Evolutionary conservation across 2,797 vertebrate species (phyloP).

Genomic region (Psittacula echo): DNA sequence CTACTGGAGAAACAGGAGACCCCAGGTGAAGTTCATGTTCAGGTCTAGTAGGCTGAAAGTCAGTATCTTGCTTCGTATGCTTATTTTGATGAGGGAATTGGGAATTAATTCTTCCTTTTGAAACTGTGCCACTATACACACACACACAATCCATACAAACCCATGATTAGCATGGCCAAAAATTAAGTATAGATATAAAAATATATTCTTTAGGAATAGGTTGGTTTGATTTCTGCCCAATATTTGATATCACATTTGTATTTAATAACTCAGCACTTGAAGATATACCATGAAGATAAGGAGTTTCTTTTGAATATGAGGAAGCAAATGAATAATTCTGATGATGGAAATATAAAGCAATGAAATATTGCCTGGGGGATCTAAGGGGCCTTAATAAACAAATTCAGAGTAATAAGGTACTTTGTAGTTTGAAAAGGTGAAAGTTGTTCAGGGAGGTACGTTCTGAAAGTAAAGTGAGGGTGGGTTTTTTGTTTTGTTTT

Average conservation of each 20-base stretch:
- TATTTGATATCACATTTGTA: neutral
- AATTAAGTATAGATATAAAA: neutral
- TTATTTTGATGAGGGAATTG: neutral
- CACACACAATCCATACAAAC: neutral
- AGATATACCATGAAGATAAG: neutral
- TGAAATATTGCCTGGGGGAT: neutral
- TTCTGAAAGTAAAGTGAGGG: neutral
- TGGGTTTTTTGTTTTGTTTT: no score
- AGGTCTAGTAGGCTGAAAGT: neutral
- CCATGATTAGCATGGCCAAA: neutral
- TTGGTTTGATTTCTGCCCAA: neutral
- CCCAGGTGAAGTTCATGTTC: neutral
- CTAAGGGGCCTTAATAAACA: slow-evolving; percentile 20
- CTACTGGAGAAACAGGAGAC: neutral
- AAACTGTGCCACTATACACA: neutral
- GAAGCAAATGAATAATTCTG: slow-evolving; percentile 29
- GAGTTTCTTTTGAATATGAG: neutral
- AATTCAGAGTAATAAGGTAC: neutral
- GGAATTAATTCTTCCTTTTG: neutral
- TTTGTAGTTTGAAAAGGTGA: neutral
- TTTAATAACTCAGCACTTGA: neutral
- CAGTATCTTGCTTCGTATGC: neutral
- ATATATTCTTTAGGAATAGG: neutral
- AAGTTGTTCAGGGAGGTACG: neutral
- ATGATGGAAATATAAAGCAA: neutral